A percentile compares a stretch with the other conserved stretches of the same genome.
These are phyloP conservation scores for Drosophila nigricruria DNA, from an alignment of 2,888 invertebrate genomes.

Conservation along the genomic window DNA sequence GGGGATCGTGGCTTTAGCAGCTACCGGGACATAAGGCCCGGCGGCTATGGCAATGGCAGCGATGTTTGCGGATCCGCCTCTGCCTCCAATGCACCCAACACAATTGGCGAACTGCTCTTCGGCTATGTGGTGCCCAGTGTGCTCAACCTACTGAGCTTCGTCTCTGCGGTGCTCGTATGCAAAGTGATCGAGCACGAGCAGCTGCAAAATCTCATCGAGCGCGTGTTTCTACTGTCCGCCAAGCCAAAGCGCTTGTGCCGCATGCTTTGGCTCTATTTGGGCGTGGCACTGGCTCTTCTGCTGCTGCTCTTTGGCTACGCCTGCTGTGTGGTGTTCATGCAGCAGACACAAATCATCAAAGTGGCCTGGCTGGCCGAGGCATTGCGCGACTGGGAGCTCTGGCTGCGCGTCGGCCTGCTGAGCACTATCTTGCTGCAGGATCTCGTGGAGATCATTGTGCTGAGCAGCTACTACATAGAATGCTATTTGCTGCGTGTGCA, in stretches of 20 bases:
- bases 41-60: slow-evolving; percentile 38
- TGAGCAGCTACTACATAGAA: slow-evolving; percentile 93
- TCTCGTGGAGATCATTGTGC: slow-evolving; percentile 92
- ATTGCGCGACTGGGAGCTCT: slow-evolving; percentile 67
- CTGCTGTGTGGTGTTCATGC: slow-evolving; percentile 84
- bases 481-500: slow-evolving; percentile 92
- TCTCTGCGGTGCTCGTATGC: slow-evolving; percentile 91
- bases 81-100: slow-evolving; percentile 60
- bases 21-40: slow-evolving; percentile 60
- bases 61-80: slow-evolving; percentile 41
- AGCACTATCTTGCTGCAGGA: slow-evolving; percentile 91
- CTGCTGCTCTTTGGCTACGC: slow-evolving; percentile 89
- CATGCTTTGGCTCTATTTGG: slow-evolving; percentile 90
- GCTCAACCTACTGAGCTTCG: slow-evolving; percentile 90
- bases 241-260: slow-evolving; percentile 90
- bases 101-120: slow-evolving; percentile 90
- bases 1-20: slow-evolving; percentile 83
- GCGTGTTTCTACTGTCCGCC: slow-evolving; percentile 90
- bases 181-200: slow-evolving; percentile 93
- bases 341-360: slow-evolving; percentile 73
- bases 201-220: slow-evolving; percentile 92
- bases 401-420: slow-evolving; percentile 86
- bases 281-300: slow-evolving; percentile 90
- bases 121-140: slow-evolving; percentile 91
- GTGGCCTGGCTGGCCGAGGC: slow-evolving; percentile 67